Base-by-base conservation (phyloP, 1,140 invertebrate species). In the Melitaea cinxia region DNA sequence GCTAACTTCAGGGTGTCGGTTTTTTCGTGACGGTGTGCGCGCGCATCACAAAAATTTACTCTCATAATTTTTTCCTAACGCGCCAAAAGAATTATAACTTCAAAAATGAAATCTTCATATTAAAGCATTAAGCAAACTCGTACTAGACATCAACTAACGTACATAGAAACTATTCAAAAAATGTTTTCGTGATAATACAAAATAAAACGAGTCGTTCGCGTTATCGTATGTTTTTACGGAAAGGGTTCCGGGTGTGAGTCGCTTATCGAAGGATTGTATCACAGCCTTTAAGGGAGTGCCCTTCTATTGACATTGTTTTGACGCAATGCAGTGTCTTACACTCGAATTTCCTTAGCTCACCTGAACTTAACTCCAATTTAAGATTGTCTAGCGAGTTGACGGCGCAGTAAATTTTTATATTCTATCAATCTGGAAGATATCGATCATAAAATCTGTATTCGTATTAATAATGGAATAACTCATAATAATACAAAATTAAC, bases 301-400 rank as follows among this genome's bases (percentile, higher is more conserved):
- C 77, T 79, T 77, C 68, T 55, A 39, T 56, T 55, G 65, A 65
- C 67, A 70, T 66, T 62, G 66, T 71, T 75, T 63, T 73, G 70
- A 79, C 75, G 75, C 75, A 76, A 67, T 73, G 73, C 75, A 79
- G 70, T 74, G 65, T 52, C 60, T 58, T 56, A 50, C 24, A 50
- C 30, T 30, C 17, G 58, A 52, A 60, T 60, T 42, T 57, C 23
- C 55, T 57, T 60, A 50, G 53, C 54, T 52, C 50, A 65, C 54
- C 55, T 65, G 45, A 14, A 45, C 28, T 26, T 35, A 50, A 49
- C 21, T 59, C 26, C 23, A 42, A 23, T 56, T 56, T 28, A 37
- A 45, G 55, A 45, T 45, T 45, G 55, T 57, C 23, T 57, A 14
- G 35, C 39, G 17, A 54, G 30, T 54, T 55, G 53, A 55, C 39